Evolutionary conservation across 2,113 vertebrate species (phyloP).

Genomic region (Paedocypris sp.): DNA sequence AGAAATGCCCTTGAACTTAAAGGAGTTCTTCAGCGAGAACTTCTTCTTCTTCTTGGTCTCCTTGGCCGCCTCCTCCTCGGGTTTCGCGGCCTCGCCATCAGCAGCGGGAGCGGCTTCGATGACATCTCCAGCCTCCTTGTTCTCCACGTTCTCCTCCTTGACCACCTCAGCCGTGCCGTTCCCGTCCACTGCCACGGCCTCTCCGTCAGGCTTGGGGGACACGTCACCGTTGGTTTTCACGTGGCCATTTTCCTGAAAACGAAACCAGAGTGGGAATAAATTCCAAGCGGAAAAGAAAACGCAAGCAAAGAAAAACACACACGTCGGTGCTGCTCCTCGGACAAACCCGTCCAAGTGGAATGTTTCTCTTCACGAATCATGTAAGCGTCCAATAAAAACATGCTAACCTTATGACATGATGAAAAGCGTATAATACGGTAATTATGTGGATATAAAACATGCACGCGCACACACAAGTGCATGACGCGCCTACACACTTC

Average conservation of each 20-base stretch:
- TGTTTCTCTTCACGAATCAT: too few relatives aligned
- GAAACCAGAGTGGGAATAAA: constrained; percentile 11
- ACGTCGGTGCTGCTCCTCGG: too few relatives aligned
- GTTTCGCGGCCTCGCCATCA: constrained; percentile 44
- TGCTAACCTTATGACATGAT: too few relatives aligned
- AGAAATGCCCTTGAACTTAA: constrained; percentile 87
- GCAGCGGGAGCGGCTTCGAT: constrained; percentile 71
- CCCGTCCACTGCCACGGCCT: constrained; percentile 58
- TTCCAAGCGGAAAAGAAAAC: background rate
- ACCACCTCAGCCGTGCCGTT: constrained; percentile 66
- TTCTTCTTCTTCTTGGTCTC: constrained; percentile 90
- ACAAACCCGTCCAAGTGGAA: too few relatives aligned
- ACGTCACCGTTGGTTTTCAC: constrained; percentile 83
- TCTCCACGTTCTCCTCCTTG: constrained; percentile 32
- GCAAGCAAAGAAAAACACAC: background rate
- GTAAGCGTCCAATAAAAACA: too few relatives aligned
- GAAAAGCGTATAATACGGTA: too few relatives aligned
- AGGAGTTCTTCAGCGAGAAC: constrained; percentile 84
- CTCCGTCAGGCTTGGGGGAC: constrained; percentile 70
- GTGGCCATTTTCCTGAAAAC: constrained; percentile 82
- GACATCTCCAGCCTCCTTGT: constrained; percentile 62
- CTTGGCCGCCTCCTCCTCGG: constrained; percentile 62
- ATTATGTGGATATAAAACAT: too few relatives aligned
- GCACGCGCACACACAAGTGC: background rate
- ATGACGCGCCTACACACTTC: background rate